phyloP scores from a whole-genome alignment of 2,888 invertebrate species.

The Eretmocerus hayati region DNA sequence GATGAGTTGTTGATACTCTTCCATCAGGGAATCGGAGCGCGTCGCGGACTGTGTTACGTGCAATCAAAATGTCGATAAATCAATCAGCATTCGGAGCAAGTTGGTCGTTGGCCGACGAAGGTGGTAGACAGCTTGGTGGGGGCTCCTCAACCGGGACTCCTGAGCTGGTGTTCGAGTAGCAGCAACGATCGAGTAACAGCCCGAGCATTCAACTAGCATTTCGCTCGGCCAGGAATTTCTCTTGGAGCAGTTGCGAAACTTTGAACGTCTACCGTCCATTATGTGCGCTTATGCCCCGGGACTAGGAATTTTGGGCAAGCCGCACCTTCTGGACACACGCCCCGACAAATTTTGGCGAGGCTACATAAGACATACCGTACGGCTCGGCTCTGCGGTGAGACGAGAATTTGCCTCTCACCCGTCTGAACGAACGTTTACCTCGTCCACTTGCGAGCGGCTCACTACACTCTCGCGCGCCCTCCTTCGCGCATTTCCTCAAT shows the following conservation, averaged over 20 bases:
- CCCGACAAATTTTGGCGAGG: no score
- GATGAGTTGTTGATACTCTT: no score
- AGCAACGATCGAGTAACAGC: constrained; percentile 19
- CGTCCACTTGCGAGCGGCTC: not conserved
- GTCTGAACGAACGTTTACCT: not conserved
- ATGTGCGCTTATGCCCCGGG: no score
- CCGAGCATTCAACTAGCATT: constrained; percentile 18
- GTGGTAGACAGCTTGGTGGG: not conserved
- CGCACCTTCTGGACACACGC: not conserved
- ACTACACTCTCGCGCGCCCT: not conserved
- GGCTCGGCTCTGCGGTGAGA: no score
- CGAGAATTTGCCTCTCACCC: no score
- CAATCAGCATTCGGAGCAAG: not conserved
- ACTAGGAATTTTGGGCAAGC: not conserved
- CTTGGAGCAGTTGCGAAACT: not conserved
- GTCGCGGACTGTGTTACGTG: not conserved
- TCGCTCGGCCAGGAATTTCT: constrained; percentile 16
- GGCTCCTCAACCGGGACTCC: not conserved
- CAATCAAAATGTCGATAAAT: not conserved
- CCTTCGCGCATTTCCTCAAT: no score
- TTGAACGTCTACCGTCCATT: no score
- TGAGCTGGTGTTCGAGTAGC: constrained; percentile 2
- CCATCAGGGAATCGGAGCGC: no score
- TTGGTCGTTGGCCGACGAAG: not conserved
- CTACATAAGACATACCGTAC: no score